phyloP scores from a whole-genome alignment of 2,797 vertebrate species.

The Chelidonichthys spinosus region DNA sequence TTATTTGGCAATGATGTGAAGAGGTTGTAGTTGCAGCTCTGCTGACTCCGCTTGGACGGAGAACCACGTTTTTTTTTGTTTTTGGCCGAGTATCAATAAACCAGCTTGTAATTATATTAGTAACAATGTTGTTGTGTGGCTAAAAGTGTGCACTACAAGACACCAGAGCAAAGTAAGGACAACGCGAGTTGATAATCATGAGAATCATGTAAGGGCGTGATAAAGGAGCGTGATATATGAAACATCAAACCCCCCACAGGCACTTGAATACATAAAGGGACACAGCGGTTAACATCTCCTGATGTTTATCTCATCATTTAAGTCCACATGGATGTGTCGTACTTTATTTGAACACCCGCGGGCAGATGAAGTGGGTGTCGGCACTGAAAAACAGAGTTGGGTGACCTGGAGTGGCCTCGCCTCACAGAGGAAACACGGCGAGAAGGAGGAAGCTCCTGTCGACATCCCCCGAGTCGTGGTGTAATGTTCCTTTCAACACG shows the following conservation, averaged over 20 bases:
- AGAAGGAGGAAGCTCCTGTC: constrained; percentile 55
- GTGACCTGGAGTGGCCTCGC: constrained; percentile 35
- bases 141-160: not conserved
- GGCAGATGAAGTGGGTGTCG: constrained; percentile 6
- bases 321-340: not conserved
- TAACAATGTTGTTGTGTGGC: not conserved
- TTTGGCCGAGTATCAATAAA: not conserved
- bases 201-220: not conserved
- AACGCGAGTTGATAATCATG: not conserved
- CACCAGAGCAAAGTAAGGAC: not conserved
- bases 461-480: not conserved
- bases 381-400: constrained; percentile 34
- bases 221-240: not conserved
- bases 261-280: not conserved
- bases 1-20: not conserved
- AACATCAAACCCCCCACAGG: not conserved
- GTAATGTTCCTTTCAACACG: not conserved
- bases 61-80: not conserved
- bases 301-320: constrained; percentile 10
- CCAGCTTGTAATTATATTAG: not conserved
- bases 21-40: not conserved
- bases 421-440: constrained; percentile 31
- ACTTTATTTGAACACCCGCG: constrained; percentile 19
- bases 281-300: not conserved
- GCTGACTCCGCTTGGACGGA: not conserved